Evolutionary conservation across 2,888 invertebrate genomes (phyloP), one percentile per base, ranked within the genome.

Genomic region (Sminthurides aquaticus): DNA sequence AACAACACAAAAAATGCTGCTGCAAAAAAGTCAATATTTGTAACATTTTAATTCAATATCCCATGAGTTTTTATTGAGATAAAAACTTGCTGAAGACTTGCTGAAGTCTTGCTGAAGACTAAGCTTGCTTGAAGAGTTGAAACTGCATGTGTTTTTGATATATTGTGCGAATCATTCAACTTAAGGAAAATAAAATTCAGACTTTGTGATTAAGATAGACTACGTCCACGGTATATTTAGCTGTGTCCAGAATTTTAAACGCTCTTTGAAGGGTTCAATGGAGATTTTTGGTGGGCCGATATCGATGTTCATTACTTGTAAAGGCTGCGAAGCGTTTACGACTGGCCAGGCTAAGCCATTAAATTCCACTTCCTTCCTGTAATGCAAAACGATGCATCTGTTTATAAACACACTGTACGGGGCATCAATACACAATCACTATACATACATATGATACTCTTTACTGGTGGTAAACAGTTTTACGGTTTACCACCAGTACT

Each of bases 301-400:
- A 20, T 28, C 28, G 2, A 57, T 15, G 20, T 57, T 57, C 57
- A 57, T 57, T 2, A 57, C 11, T 27, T 57, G 57, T 28, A 57
- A 27, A 1, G 26, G 26, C 20, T 27, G 27, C 22, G 26, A 27
- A 15, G 26, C 20, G 2, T 57, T 28, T n/a, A 27, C 57, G 20
- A 20, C 57, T 8, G 57, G 57, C 57, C 57, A 57, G 18, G 26
- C 11, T 28, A 57, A 3, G 11, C 28, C 28, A 18, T 57, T 57
- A n/a, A 57, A 57, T n/a, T 57, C 28, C 1, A 57, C 28, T 25
- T 8, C 11, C 2, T 25, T 27, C 15, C 57, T 57, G 20, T 5
- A 57, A 57, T 55, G 2, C 8, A 55, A 22, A 55, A 25, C 22
- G 2, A 24, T 3, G 22, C 2, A 22, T 55, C 26, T 3, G 24